phyloP scores from a whole-genome alignment of 2,113 vertebrate species.

The Uropsilus gracilis region DNA sequence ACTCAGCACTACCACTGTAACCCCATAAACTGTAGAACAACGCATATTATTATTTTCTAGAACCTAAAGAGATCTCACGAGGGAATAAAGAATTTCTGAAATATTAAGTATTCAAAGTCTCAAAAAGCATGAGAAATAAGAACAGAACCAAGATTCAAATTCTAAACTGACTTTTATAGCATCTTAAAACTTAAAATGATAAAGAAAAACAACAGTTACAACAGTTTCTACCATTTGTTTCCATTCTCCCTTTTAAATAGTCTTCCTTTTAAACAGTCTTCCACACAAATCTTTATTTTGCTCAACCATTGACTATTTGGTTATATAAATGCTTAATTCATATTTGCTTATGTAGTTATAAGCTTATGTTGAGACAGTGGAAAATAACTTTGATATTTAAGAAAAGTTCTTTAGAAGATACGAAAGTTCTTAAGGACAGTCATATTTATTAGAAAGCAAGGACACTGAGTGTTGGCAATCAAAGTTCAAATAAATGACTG shows the following conservation, averaged over 20 bases:
- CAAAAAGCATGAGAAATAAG: background rate
- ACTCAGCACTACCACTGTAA: background rate
- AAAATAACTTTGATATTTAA: background rate
- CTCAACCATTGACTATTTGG: background rate
- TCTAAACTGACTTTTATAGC: background rate
- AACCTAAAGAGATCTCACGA: background rate
- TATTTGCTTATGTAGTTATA: background rate
- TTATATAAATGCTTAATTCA: background rate
- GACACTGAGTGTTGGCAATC: background rate
- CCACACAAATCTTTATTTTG: background rate
- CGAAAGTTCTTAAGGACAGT: background rate
- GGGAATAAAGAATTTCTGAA: background rate
- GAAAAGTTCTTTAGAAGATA: background rate
- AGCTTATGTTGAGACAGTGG: background rate
- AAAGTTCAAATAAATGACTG: background rate
- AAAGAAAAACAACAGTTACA: background rate
- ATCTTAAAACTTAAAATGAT: background rate
- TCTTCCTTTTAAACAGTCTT: background rate
- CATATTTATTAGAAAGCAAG: slow-evolving; percentile 10
- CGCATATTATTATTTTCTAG: background rate
- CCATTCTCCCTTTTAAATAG: no score
- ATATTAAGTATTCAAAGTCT: background rate
- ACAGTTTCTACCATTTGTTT: background rate
- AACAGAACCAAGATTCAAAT: background rate
- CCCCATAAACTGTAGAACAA: background rate